Percentiles rank a stretch among this genome's conserved stretches.
Evolutionary conservation across 2,797 vertebrate species (phyloP).

Genomic region (Squalus acanthias): DNA sequence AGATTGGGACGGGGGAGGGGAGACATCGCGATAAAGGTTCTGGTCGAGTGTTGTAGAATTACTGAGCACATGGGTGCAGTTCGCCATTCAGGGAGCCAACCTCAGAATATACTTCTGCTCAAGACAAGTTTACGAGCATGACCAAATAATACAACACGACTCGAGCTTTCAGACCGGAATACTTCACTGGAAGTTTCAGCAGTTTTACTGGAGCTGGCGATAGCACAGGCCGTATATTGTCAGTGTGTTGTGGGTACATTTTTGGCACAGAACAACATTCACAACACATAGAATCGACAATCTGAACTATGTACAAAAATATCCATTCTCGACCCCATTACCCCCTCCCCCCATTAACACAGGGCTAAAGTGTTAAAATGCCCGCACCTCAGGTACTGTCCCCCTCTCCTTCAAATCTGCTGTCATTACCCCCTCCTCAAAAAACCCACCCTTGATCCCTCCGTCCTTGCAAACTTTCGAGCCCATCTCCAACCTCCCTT

Average conservation of each 20-base stretch:
- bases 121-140: slow-evolving; percentile 48
- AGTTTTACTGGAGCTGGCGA: slow-evolving; percentile 54
- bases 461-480: too few species aligned
- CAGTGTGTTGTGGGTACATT: slow-evolving; percentile 32
- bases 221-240: slow-evolving; percentile 49
- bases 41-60: background rate
- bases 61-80: background rate
- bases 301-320: too few species aligned
- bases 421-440: too few species aligned
- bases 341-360: too few species aligned
- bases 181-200: slow-evolving; percentile 52
- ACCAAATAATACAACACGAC: slow-evolving; percentile 53
- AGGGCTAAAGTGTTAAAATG: too few species aligned
- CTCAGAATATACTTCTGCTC: background rate
- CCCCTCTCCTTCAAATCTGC: too few species aligned
- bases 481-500: too few species aligned
- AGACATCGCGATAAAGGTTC: background rate
- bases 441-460: too few species aligned
- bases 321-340: too few species aligned
- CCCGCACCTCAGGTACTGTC: too few species aligned
- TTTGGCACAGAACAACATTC: too few species aligned
- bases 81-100: background rate
- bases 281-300: too few species aligned
- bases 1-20: background rate
- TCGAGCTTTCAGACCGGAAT: slow-evolving; percentile 51